phyloP scores from a whole-genome alignment of 2,113 vertebrate species.

The Parus major region DNA sequence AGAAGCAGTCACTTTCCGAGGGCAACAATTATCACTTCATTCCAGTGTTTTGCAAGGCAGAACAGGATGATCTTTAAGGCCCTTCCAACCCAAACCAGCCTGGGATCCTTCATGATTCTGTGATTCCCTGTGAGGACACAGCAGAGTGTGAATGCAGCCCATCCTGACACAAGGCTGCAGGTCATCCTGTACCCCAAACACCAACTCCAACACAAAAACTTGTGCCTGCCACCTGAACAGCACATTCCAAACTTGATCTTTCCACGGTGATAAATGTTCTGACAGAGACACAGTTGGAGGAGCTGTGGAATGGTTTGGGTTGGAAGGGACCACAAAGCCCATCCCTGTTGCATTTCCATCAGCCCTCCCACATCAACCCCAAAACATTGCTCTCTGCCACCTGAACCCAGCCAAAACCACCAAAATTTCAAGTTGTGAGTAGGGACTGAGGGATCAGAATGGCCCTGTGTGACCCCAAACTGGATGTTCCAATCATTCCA shows the following conservation, averaged over 20 bases:
- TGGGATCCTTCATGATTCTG: not conserved
- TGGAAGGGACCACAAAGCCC: not conserved
- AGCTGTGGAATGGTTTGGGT: not conserved
- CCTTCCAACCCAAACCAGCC: not conserved
- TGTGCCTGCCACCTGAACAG: not conserved
- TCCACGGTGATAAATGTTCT: fast-evolving
- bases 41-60: not conserved
- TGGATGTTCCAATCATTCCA: not conserved
- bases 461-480: not conserved
- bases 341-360: not conserved
- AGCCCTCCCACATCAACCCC: not conserved
- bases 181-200: not conserved
- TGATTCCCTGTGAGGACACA: not conserved
- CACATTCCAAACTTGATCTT: not conserved
- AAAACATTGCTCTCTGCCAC: not conserved
- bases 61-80: too few relatives aligned
- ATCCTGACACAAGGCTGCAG: not conserved
- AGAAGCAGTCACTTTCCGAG: not conserved
- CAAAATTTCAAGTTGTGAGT: not conserved
- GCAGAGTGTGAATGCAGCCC: not conserved
- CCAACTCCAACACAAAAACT: not conserved
- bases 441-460: not conserved
- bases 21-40: not conserved
- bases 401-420: not conserved
- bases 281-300: not conserved